A percentile compares a stretch with the other conserved stretches of the same genome.
These are phyloP conservation scores for Troides oblongomaculatus DNA, from an alignment of 2,888 invertebrate genomes.

Conservation along the genomic window DNA sequence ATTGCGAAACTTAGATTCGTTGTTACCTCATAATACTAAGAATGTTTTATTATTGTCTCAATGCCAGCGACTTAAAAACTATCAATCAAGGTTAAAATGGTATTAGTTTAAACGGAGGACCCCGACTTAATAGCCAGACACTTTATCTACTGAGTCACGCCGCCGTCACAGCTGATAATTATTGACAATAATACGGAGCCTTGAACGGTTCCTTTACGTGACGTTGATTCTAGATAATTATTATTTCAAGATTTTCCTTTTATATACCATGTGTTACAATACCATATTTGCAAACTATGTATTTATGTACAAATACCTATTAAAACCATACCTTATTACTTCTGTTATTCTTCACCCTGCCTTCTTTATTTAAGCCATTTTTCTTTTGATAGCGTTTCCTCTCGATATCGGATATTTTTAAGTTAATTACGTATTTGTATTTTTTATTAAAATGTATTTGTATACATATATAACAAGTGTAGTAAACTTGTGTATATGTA, in stretches of 20 bases:
- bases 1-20: not conserved
- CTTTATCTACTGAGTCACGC: not conserved
- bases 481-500: too few species aligned
- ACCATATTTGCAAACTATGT: not conserved
- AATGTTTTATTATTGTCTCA: not conserved
- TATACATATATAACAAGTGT: too few species aligned
- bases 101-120: conserved; percentile 2
- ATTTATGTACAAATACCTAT: not conserved
- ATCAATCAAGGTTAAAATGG: not conserved
- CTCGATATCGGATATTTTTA: too few species aligned
- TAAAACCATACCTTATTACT: not conserved
- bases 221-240: not conserved
- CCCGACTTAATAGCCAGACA: not conserved
- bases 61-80: not conserved
- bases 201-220: not conserved
- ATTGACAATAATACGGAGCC: not conserved
- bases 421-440: too few species aligned
- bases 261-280: not conserved
- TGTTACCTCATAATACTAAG: not conserved
- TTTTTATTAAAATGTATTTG: too few species aligned
- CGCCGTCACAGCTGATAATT: not conserved
- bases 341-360: too few species aligned
- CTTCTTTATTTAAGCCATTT: too few species aligned
- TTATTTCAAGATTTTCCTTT: not conserved
- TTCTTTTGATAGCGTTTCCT: too few species aligned